Conservation (phyloP, 2,888 invertebrate species). For the Labia minor region DNA sequence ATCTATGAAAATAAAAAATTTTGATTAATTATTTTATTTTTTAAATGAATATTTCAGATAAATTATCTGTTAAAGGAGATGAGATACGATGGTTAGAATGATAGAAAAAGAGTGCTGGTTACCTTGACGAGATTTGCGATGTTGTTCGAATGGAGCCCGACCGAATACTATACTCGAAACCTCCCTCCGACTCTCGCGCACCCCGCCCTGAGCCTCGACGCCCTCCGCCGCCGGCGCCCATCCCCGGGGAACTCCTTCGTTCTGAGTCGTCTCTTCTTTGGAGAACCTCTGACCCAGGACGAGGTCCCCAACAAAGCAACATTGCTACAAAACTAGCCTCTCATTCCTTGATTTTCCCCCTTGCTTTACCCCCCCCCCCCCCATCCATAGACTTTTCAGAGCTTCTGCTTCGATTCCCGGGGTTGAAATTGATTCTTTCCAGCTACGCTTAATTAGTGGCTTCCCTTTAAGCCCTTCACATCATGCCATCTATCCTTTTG, state of each 20-base stretch:
- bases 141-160: not conserved
- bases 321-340: not conserved
- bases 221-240: not conserved
- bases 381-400: not conserved
- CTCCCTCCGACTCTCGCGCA: not conserved
- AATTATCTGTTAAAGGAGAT: too few species aligned
- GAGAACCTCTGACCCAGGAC: not conserved
- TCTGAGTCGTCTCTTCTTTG: not conserved
- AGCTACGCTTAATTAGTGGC: not conserved
- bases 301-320: not conserved
- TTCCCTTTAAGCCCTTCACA: slow-evolving; percentile 2
- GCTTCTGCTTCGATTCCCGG: slow-evolving; percentile 3
- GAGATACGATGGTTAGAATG: too few species aligned
- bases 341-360: too few species aligned
- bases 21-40: too few species aligned
- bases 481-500: not conserved
- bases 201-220: not conserved
- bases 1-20: too few species aligned
- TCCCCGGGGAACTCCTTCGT: not conserved
- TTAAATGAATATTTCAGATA: too few species aligned
- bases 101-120: too few species aligned
- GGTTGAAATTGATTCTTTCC: slow-evolving; percentile 3
- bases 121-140: not conserved
- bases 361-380: not conserved
- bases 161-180: not conserved